Conservation (phyloP, 64 coral and sea anemone genomes). For the Pocillopora damicornis region DNA sequence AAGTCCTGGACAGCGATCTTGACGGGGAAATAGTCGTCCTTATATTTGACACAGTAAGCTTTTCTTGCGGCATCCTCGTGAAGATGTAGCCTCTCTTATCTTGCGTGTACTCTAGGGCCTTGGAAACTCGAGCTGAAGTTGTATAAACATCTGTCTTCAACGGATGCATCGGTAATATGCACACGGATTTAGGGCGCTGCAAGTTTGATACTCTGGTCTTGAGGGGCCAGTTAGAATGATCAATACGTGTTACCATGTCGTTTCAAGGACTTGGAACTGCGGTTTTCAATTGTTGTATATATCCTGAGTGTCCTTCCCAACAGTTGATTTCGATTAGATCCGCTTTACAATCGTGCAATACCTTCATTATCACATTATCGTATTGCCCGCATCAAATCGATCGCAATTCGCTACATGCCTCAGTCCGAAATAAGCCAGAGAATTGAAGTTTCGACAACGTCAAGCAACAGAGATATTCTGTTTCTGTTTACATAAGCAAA, state of each 20-base stretch:
- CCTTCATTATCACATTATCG: not conserved
- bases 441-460: not conserved
- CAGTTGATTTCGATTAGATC: not conserved
- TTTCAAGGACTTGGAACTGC: not conserved
- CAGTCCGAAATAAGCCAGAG: too few relatives aligned
- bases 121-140: conserved; percentile 29
- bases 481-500: conserved; percentile 21
- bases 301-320: not conserved
- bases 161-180: not conserved
- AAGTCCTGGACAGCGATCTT: not conserved
- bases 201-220: not conserved
- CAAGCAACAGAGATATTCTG: not conserved
- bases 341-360: not conserved
- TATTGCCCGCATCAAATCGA: not conserved
- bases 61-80: conserved; percentile 12
- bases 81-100: conserved; percentile 42
- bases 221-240: not conserved
- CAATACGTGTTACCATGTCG: not conserved
- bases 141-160: not conserved
- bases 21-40: not conserved
- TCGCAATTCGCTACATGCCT: too few relatives aligned
- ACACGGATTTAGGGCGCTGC: conserved; percentile 7
- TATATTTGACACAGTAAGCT: not conserved
- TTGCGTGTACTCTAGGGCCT: conserved; percentile 40
- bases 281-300: not conserved